phyloP scores from a whole-genome alignment of 2,113 vertebrate genomes.

The Toxotes chatareus region DNA sequence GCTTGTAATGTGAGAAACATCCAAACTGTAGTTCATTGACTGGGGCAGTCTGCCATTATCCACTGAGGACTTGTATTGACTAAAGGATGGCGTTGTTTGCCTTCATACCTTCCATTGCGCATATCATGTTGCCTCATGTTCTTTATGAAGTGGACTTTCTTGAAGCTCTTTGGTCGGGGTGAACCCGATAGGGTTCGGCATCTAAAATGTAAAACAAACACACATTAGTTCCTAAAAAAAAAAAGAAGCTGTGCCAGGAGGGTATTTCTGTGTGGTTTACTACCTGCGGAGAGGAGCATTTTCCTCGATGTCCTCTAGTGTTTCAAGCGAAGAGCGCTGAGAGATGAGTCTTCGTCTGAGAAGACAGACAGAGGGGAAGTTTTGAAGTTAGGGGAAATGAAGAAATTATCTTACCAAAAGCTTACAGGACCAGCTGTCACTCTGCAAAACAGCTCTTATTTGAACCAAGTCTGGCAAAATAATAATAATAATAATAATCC shows the following conservation, averaged over 20 bases:
- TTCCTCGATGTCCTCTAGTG: conserved; percentile 98
- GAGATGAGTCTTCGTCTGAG: conserved; percentile 94
- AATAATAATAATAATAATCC: conserved; percentile 2
- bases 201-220: conserved; percentile 81
- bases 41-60: conserved; percentile 56
- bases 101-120: conserved; percentile 93
- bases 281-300: conserved; percentile 97
- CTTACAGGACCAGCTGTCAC: conserved; percentile 10
- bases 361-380: conserved; percentile 12
- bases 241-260: neutral
- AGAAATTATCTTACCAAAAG: conserved; percentile 19
- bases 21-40: conserved; percentile 65
- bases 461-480: neutral
- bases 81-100: conserved; percentile 27
- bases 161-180: conserved; percentile 99
- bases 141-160: conserved; percentile 99
- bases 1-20: conserved; percentile 71
- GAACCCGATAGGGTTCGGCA: conserved; percentile 99
- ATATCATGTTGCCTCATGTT: conserved; percentile 97
- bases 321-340: conserved; percentile 97
- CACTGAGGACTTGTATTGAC: conserved; percentile 56
- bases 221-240: conserved; percentile 17
- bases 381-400: neutral
- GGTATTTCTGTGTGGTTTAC: neutral
- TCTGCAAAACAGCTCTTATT: neutral